Evolutionary conservation across 2,797 vertebrate species (phyloP).

Genomic region (Tenualosa ilisha): DNA sequence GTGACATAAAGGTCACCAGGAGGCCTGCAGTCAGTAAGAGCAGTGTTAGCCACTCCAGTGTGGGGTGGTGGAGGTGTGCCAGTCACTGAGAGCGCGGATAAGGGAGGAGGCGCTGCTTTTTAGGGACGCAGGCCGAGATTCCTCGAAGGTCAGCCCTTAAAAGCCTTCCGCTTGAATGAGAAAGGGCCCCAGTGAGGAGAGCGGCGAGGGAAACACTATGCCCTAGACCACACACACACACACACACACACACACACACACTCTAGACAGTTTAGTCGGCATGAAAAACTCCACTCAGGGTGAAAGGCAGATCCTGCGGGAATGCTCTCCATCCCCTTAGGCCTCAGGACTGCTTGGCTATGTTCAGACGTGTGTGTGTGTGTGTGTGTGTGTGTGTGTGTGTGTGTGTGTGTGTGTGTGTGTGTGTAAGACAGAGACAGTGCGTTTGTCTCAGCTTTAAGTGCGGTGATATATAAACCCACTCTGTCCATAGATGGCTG

Average conservation of each 20-base stretch:
- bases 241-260: not conserved
- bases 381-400: not conserved
- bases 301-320: not conserved
- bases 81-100: not conserved
- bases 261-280: not conserved
- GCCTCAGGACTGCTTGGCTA: not conserved
- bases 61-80: not conserved
- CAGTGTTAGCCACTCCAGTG: not conserved
- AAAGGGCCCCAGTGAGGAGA: not conserved
- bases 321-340: not conserved
- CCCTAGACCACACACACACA: no score
- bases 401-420: not conserved
- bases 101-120: not conserved
- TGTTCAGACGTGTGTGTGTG: no score
- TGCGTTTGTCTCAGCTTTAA: not conserved
- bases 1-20: not conserved
- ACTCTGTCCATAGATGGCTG: not conserved
- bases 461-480: not conserved
- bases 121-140: not conserved
- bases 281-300: not conserved
- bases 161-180: not conserved
- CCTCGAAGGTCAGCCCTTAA: not conserved
- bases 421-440: not conserved
- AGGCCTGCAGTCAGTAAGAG: not conserved
- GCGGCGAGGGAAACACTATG: not conserved